A percentile compares a stretch with the other conserved stretches of the same genome.
Conservation (phyloP, 1,140 invertebrate genomes). For the Tetragonula clypearis region DNA sequence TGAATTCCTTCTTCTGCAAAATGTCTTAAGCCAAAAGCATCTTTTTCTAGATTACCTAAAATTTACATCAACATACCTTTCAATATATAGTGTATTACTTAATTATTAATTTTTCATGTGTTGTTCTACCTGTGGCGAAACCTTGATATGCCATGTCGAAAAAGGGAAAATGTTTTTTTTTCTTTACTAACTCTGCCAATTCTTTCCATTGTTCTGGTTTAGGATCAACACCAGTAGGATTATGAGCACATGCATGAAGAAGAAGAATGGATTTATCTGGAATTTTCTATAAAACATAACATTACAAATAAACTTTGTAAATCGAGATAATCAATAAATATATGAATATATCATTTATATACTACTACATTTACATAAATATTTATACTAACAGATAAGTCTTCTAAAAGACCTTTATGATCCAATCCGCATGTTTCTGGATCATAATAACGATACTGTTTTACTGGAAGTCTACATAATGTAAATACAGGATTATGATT, state of each 20-base stretch:
- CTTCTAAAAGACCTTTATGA: conserved; percentile 94
- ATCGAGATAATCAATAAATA: neutral
- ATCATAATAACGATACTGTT: conserved; percentile 98
- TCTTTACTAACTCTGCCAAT: conserved; percentile 88
- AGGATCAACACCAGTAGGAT: conserved; percentile 99
- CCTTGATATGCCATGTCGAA: conserved; percentile 99
- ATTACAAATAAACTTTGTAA: conserved; percentile 27
- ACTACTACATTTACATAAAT: neutral
- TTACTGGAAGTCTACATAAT: conserved; percentile 92
- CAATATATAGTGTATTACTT: neutral
- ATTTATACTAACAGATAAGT: conserved; percentile 89
- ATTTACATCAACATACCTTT: conserved; percentile 45
- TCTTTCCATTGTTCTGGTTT: conserved; percentile 96
- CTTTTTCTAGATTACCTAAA: conserved; percentile 91
- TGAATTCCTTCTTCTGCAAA: conserved; percentile 97
- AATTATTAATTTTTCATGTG: neutral
- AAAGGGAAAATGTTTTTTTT: conserved; percentile 95
- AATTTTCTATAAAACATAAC: conserved; percentile 88
- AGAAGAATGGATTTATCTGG: conserved; percentile 96
- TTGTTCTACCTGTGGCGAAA: conserved; percentile 88
- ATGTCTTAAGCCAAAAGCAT: conserved; percentile 94
- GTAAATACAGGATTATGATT: conserved; percentile 98
- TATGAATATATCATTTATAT: conserved; percentile 1
- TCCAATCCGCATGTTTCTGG: conserved; percentile 97
- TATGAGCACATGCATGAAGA: conserved; percentile 99